phyloP scores from a whole-genome alignment of 2,888 invertebrate species.

The Megamerina dolium region DNA sequence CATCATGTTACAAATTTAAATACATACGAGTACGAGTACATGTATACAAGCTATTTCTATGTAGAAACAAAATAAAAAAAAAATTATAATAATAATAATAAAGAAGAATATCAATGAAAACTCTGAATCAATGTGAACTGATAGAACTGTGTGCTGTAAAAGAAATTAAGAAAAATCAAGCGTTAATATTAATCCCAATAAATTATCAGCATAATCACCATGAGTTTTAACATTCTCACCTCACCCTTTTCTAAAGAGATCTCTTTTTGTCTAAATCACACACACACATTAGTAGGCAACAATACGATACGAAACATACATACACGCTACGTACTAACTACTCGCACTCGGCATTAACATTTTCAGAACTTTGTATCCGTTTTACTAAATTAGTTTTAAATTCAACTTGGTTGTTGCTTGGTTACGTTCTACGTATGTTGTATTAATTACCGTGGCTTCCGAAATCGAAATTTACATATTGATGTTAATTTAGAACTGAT shows the following conservation, averaged over 20 bases:
- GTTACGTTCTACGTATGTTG: conserved; percentile 38
- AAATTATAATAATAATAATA: neutral
- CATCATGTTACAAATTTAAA: too few relatives aligned
- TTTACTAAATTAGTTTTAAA: conserved; percentile 13
- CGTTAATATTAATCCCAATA: too few relatives aligned
- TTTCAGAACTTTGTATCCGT: conserved; percentile 5
- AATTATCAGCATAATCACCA: conserved; percentile 16
- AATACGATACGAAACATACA: too few relatives aligned
- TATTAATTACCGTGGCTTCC: conserved; percentile 50
- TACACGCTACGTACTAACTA: too few relatives aligned
- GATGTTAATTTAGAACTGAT: conserved; percentile 36
- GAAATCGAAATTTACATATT: conserved; percentile 47
- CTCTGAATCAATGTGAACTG: neutral
- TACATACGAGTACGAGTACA: too few relatives aligned
- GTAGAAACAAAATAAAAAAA: neutral
- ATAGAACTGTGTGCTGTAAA: too few relatives aligned
- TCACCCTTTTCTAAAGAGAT: too few relatives aligned
- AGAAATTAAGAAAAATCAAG: too few relatives aligned
- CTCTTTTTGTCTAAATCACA: too few relatives aligned
- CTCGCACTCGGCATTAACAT: conserved; percentile 2
- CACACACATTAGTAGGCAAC: too few relatives aligned
- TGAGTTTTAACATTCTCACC: conserved; percentile 31
- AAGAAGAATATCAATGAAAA: neutral
- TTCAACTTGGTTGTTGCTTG: conserved; percentile 12
- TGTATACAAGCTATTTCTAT: too few relatives aligned